Conservation (phyloP, 2,888 invertebrate species). For the Rhimphoctona megacephalus region DNA sequence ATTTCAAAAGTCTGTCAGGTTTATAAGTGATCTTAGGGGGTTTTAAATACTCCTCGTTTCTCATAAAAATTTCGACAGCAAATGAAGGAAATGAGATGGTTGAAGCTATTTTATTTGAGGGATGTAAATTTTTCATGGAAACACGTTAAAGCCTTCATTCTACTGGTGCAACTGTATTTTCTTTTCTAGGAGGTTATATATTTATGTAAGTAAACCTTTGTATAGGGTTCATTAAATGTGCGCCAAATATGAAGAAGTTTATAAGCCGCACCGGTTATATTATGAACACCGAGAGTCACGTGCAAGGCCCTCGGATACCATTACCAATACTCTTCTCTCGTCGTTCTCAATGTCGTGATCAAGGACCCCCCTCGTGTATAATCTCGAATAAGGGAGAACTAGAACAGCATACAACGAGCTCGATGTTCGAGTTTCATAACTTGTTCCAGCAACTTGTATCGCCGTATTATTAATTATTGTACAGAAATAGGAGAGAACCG, state of each 20-base stretch:
- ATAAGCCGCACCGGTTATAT: constrained; percentile 60
- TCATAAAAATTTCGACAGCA: constrained; percentile 18
- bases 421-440: constrained; percentile 59
- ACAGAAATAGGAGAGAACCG: constrained; percentile 42
- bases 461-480: constrained; percentile 64
- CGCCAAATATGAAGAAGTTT: constrained; percentile 50
- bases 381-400: constrained; percentile 48
- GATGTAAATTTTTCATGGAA: constrained; percentile 64
- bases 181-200: neutral
- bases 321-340: constrained; percentile 52
- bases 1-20: constrained; percentile 9
- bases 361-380: constrained; percentile 55
- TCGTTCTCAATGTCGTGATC: constrained; percentile 69
- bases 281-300: constrained; percentile 69
- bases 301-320: constrained; percentile 63
- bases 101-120: constrained; percentile 22
- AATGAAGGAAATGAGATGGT: constrained; percentile 18
- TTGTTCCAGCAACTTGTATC: constrained; percentile 55
- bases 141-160: constrained; percentile 76
- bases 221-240: constrained; percentile 64
- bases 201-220: neutral
- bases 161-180: constrained; percentile 47
- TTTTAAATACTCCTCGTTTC: neutral
- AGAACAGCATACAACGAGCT: constrained; percentile 47
- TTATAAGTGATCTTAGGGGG: neutral